These are phyloP conservation scores for Colistium nudipinnis DNA, from an alignment of 2,113 vertebrate species.

Conservation along the genomic window DNA sequence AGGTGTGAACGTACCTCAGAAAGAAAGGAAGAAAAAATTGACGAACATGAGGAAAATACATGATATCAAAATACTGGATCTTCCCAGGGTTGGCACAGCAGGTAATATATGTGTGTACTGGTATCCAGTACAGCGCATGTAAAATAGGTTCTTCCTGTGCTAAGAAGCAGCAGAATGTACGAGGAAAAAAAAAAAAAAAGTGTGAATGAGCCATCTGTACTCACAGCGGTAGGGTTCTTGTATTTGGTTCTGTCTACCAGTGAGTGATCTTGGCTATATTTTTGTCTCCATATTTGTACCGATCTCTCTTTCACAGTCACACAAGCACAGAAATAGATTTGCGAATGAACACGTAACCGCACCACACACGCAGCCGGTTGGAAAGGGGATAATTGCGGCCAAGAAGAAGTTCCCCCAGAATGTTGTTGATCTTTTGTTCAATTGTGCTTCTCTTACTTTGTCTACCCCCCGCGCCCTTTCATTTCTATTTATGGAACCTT, in stretches of 20 bases:
- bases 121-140: slow-evolving; percentile 2
- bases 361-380: not conserved
- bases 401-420: not conserved
- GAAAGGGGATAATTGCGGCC: not conserved
- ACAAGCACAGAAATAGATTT: slow-evolving; percentile 19
- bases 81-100: slow-evolving; percentile 17
- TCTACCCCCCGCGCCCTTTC: not conserved
- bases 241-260: slow-evolving; percentile 16
- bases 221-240: slow-evolving; percentile 6
- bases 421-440: not conserved
- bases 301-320: slow-evolving; percentile 11
- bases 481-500: not conserved
- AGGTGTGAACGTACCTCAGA: slow-evolving; percentile 68
- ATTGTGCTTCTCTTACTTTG: not conserved
- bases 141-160: too few species aligned
- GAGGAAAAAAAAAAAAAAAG: slow-evolving; percentile 2
- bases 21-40: slow-evolving; percentile 18
- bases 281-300: not conserved
- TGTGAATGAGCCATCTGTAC: slow-evolving; percentile 30
- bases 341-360: not conserved
- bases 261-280: slow-evolving; percentile 4
- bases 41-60: slow-evolving; percentile 15
- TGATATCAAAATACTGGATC: slow-evolving; percentile 36
- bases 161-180: too few species aligned
- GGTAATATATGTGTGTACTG: too few species aligned